phyloP scores from a whole-genome alignment of 2,888 invertebrate species.

The Rotaria sp. region DNA sequence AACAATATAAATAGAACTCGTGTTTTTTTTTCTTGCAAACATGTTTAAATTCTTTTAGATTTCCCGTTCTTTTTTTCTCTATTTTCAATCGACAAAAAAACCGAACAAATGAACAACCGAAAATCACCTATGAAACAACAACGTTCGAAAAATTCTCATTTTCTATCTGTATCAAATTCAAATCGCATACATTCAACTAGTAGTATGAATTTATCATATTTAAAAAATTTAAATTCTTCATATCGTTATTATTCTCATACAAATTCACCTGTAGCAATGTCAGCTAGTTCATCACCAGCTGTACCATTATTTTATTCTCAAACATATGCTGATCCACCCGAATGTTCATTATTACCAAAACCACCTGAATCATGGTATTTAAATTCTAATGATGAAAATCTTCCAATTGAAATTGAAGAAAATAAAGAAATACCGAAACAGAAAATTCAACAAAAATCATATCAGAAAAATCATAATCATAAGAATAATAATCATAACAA shows the following conservation, averaged over 20 bases:
- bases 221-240: background rate
- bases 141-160: background rate
- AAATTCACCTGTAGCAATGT: background rate
- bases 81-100: background rate
- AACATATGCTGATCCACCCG: background rate
- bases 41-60: background rate
- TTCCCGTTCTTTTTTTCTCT: background rate
- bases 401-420: background rate
- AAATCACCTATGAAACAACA: background rate
- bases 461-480: background rate
- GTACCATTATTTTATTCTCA: background rate
- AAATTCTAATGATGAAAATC: background rate
- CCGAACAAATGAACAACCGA: background rate
- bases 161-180: background rate
- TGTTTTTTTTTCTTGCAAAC: background rate
- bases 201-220: background rate
- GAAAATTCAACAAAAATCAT: background rate
- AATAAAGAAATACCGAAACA: background rate
- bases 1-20: background rate
- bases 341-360: background rate
- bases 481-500: background rate
- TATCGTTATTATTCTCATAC: background rate
- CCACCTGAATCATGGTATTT: slow-evolving; percentile 27
- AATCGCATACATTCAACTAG: background rate
- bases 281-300: background rate